Conservation (phyloP, 53 echinoderm and acorn worm genomes). For the Antedon mediterranea region DNA sequence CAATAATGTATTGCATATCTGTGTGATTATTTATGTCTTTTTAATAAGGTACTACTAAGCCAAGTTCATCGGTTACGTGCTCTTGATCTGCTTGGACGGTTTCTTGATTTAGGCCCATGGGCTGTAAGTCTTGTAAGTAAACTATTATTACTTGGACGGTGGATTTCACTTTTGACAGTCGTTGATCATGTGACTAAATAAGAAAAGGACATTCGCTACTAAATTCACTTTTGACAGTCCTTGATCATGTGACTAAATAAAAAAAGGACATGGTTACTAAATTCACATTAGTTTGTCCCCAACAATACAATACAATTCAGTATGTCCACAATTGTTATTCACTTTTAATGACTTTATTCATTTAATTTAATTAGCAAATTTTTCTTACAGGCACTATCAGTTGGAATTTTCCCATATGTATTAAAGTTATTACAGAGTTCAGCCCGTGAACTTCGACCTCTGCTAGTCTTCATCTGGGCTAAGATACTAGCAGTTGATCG, state of each 20-base stretch:
- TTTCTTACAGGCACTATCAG: slow-evolving; percentile 58
- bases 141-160: too few species aligned
- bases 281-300: too few species aligned
- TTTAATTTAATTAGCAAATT: not conserved
- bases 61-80: slow-evolving; percentile 90
- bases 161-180: too few species aligned
- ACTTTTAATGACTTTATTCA: too few species aligned
- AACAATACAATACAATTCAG: too few species aligned
- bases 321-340: too few species aligned
- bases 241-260: too few species aligned
- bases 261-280: too few species aligned
- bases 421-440: slow-evolving; percentile 90
- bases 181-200: too few species aligned
- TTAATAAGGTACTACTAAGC: slow-evolving; percentile 66
- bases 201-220: too few species aligned
- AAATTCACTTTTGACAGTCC: too few species aligned
- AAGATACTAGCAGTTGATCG: slow-evolving; percentile 94
- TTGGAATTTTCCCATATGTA: slow-evolving; percentile 92
- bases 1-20: too few species aligned
- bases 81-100: slow-evolving; percentile 78
- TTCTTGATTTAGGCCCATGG: slow-evolving; percentile 93
- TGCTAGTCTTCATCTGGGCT: slow-evolving; percentile 96
- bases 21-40: not conserved
- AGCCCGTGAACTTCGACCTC: slow-evolving; percentile 83
- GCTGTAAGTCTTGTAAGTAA: slow-evolving; percentile 83